These are phyloP conservation scores for Percopsis transmontana DNA, from an alignment of 2,113 vertebrate genomes.

Conservation along the genomic window DNA sequence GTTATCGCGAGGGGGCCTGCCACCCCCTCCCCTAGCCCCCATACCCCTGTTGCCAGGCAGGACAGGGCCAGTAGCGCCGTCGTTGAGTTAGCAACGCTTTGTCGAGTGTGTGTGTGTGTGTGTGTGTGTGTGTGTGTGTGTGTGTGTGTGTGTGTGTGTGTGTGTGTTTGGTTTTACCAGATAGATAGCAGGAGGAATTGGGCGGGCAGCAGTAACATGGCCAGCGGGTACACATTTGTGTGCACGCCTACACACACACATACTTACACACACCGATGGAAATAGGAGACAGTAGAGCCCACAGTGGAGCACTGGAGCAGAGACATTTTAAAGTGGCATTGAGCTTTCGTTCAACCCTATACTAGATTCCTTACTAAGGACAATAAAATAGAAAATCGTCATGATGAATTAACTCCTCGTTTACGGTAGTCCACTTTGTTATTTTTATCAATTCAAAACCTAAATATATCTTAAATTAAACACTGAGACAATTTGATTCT, in stretches of 20 bases:
- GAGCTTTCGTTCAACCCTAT: too few species aligned
- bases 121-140: slow-evolving; percentile 3
- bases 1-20: slow-evolving; percentile 71
- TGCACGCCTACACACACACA: slow-evolving; percentile 15
- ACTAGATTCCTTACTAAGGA: too few species aligned
- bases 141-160: slow-evolving; percentile 30
- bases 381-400: too few species aligned
- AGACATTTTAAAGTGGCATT: too few species aligned
- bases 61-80: slow-evolving; percentile 42
- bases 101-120: slow-evolving; percentile 3
- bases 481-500: too few species aligned
- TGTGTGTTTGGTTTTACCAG: slow-evolving; percentile 49
- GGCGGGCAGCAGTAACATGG: slow-evolving; percentile 44
- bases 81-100: too few species aligned
- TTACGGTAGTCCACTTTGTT: background rate
- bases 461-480: too few species aligned
- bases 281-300: background rate
- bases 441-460: background rate
- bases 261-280: background rate
- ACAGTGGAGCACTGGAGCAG: too few species aligned
- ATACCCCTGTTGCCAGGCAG: slow-evolving; percentile 39
- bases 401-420: background rate
- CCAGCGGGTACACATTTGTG: slow-evolving; percentile 28
- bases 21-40: slow-evolving; percentile 43
- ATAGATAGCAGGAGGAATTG: slow-evolving; percentile 42